Evolutionary conservation across 2,888 invertebrate species (phyloP).

Genomic region (Gryllus longicercus): DNA sequence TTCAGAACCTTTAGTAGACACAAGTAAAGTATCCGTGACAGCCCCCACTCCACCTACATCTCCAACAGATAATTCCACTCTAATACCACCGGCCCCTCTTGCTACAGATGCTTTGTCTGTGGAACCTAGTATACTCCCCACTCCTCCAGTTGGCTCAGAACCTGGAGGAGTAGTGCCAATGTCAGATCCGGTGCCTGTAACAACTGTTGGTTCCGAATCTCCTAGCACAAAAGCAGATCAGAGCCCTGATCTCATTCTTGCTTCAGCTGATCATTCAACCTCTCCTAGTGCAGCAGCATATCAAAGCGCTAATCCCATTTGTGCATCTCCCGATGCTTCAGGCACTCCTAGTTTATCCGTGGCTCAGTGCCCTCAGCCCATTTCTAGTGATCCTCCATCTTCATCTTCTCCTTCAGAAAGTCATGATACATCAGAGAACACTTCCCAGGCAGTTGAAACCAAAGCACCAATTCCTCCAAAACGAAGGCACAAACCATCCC

Average conservation of each 20-base stretch:
- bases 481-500: constrained; percentile 20
- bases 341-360: no score
- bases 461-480: constrained; percentile 24
- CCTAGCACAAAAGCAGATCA: constrained; percentile 36
- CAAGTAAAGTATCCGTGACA: constrained; percentile 19
- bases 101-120: constrained; percentile 24
- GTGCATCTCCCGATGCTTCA: no score
- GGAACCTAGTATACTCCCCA: constrained; percentile 22
- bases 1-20: constrained; percentile 23
- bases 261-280: constrained; percentile 38
- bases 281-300: constrained; percentile 39
- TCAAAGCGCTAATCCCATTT: constrained; percentile 35
- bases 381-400: not conserved
- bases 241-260: constrained; percentile 33
- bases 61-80: constrained; percentile 25
- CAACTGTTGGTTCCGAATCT: constrained; percentile 35
- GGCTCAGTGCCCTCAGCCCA: no score
- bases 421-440: not conserved
- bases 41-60: constrained; percentile 18
- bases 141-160: constrained; percentile 28
- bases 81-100: constrained; percentile 27
- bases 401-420: not conserved
- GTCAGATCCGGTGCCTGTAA: constrained; percentile 34
- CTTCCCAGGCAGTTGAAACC: not conserved
- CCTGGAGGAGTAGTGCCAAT: constrained; percentile 27